Conservation (phyloP, 1,140 invertebrate species). For the Formica selysi region DNA sequence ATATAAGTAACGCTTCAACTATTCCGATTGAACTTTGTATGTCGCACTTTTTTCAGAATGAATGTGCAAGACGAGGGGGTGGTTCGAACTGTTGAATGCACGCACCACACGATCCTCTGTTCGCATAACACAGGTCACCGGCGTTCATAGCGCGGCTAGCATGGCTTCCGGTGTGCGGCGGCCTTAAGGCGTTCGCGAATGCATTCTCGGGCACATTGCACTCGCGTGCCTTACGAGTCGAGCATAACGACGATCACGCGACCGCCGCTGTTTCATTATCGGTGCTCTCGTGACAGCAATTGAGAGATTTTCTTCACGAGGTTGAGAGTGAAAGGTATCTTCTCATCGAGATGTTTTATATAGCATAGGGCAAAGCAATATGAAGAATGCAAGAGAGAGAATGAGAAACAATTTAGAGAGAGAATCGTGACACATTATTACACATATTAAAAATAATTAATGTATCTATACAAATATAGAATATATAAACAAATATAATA, state of each 20-base stretch:
- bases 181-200: slow-evolving; percentile 56
- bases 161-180: slow-evolving; percentile 55
- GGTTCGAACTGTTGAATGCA: slow-evolving; percentile 47
- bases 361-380: neutral
- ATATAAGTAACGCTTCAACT: neutral
- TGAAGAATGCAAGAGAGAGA: neutral
- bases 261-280: slow-evolving; percentile 54
- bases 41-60: slow-evolving; percentile 17
- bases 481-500: neutral
- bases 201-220: slow-evolving; percentile 58
- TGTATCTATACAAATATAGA: neutral
- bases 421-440: neutral
- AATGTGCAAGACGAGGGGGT: neutral
- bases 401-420: neutral
- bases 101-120: slow-evolving; percentile 41
- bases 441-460: neutral
- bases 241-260: slow-evolving; percentile 56
- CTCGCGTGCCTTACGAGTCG: slow-evolving; percentile 61
- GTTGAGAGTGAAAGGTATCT: slow-evolving; percentile 56
- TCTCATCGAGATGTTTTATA: slow-evolving; percentile 2
- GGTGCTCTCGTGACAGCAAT: slow-evolving; percentile 52
- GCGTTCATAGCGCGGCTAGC: slow-evolving; percentile 59
- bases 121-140: slow-evolving; percentile 54
- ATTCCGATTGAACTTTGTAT: slow-evolving; percentile 15
- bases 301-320: slow-evolving; percentile 26